phyloP scores from a whole-genome alignment of 2,113 vertebrate genomes.

The Malurus alboscapulatus region DNA sequence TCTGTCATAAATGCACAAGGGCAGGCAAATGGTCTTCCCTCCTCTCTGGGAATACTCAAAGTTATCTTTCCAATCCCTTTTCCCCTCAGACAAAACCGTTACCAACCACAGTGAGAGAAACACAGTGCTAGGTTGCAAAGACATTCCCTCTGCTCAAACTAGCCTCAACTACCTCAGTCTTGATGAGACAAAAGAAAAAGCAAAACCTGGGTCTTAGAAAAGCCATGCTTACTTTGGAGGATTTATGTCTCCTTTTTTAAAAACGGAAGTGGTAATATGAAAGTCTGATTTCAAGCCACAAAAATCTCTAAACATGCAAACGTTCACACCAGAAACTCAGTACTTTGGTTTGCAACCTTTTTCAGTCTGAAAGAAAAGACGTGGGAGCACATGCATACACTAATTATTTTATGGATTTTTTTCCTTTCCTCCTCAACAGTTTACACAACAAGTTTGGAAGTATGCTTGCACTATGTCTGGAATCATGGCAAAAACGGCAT shows the following conservation, averaged over 20 bases:
- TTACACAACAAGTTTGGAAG: not conserved
- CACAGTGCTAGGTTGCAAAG: not conserved
- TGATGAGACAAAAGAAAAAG: not conserved
- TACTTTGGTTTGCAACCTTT: not conserved
- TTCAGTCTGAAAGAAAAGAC: not conserved
- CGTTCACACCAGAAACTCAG: not conserved
- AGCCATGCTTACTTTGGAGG: not conserved
- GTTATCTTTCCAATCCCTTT: not conserved
- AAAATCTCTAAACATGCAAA: not conserved
- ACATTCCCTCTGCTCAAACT: not conserved
- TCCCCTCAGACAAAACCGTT: not conserved
- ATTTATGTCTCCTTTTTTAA: not conserved
- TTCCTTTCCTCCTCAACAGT: not conserved
- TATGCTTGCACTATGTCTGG: not conserved
- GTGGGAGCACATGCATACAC: not conserved
- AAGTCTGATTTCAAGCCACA: not conserved
- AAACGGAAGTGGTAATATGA: not conserved
- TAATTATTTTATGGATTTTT: not conserved
- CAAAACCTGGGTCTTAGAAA: not conserved
- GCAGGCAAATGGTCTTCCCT: not conserved
- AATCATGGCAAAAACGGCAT: not conserved
- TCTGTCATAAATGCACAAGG: rapidly evolving
- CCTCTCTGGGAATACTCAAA: not conserved
- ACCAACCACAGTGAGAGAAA: not conserved
- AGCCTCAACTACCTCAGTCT: not conserved